Percentiles rank a stretch among this genome's conserved stretches.
phyloP scores from a whole-genome alignment of 2,888 invertebrate genomes.

The Mythimna impura region DNA sequence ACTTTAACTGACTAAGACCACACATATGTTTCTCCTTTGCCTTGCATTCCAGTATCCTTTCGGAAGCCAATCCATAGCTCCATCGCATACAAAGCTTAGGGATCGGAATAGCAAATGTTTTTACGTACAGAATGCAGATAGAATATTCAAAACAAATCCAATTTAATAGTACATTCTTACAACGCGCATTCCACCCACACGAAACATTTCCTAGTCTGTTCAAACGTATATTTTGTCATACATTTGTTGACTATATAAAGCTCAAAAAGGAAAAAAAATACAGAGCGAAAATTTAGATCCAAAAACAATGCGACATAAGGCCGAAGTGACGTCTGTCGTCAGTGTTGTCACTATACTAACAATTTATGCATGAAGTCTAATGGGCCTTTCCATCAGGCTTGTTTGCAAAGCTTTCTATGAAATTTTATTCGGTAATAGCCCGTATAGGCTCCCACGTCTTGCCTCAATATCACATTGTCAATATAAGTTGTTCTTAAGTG shows the following conservation, averaged over 20 bases:
- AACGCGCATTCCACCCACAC: conserved; percentile 1
- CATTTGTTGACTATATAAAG: conserved; percentile 22
- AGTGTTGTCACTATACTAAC: conserved; percentile 85
- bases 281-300: conserved; percentile 52
- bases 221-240: conserved; percentile 27
- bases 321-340: conserved; percentile 67
- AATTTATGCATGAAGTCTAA: conserved; percentile 89
- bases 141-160: conserved; percentile 25
- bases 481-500: conserved; percentile 65
- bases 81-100: too few species aligned
- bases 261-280: conserved; percentile 41
- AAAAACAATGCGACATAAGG: conserved; percentile 74
- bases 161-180: conserved; percentile 11
- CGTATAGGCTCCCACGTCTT: conserved; percentile 71
- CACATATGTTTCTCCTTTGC: too few species aligned
- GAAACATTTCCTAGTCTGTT: conserved; percentile 22
- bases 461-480: conserved; percentile 67
- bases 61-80: too few species aligned
- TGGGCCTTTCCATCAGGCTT: conserved; percentile 85
- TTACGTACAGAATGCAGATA: not conserved
- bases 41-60: too few species aligned
- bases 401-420: conserved; percentile 90
- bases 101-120: not conserved
- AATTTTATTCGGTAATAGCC: conserved; percentile 88
- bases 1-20: too few species aligned